phyloP scores from a whole-genome alignment of 2,113 vertebrate species.

The Orientallactaga bullata region DNA sequence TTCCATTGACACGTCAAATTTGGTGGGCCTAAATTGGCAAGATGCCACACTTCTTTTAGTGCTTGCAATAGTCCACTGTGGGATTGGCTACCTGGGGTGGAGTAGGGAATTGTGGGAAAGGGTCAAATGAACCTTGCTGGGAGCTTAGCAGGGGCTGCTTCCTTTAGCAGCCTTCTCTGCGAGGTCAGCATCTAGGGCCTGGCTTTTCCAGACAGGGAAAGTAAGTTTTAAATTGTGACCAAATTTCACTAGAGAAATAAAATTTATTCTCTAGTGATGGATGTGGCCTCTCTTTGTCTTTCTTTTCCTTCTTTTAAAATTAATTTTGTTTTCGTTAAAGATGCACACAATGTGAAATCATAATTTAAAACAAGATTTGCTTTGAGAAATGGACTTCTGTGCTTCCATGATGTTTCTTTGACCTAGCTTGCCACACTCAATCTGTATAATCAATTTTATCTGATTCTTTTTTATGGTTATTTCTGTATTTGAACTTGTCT shows the following conservation, averaged over 20 bases:
- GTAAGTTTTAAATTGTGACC: neutral
- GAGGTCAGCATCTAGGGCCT: neutral
- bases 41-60: neutral
- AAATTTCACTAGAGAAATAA: neutral
- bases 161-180: neutral
- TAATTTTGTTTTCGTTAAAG: conserved; percentile 6
- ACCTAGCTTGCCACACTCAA: neutral
- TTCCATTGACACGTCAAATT: neutral
- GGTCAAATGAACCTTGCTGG: neutral
- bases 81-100: neutral
- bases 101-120: neutral
- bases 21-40: neutral
- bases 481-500: neutral
- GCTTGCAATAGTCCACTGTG: neutral
- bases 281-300: neutral
- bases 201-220: too few relatives aligned
- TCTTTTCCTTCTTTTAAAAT: neutral
- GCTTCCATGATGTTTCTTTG: neutral
- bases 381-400: neutral
- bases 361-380: neutral
- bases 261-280: neutral
- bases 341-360: neutral
- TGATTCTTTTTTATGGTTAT: neutral
- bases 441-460: neutral
- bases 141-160: neutral